These are phyloP conservation scores for Lissonota sp. DNA, from an alignment of 2,888 invertebrate species.

Conservation along the genomic window DNA sequence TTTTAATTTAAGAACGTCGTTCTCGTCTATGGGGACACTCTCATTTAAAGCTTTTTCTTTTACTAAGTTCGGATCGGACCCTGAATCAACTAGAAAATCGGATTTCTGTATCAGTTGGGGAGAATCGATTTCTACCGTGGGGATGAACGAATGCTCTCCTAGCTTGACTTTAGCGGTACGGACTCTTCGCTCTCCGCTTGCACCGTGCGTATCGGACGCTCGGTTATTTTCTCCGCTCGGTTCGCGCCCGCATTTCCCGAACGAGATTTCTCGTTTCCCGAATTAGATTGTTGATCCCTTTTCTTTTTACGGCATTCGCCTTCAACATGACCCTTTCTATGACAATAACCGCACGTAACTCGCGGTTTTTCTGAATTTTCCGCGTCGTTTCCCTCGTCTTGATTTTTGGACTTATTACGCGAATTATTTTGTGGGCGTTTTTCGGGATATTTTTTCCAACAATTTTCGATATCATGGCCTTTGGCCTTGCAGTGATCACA, in stretches of 20 bases:
- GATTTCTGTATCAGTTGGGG: no score
- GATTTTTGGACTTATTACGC: not conserved
- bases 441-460: not conserved
- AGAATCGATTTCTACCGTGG: no score
- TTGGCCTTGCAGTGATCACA: not conserved
- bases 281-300: not conserved
- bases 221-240: not conserved
- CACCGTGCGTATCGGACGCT: not conserved
- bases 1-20: not conserved
- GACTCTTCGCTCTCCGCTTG: no score
- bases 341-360: not conserved
- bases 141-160: no score
- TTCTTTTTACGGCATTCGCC: not conserved
- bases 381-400: not conserved
- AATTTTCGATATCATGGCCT: not conserved
- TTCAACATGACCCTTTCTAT: not conserved
- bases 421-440: not conserved
- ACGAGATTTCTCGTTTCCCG: conserved; percentile 12
- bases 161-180: no score
- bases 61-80: not conserved
- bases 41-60: not conserved
- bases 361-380: not conserved
- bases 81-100: not conserved
- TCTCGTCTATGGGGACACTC: no score
- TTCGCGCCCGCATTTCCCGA: not conserved